These are phyloP conservation scores for Xerus inauris DNA, from an alignment of 2,113 vertebrate genomes.

Conservation along the genomic window DNA sequence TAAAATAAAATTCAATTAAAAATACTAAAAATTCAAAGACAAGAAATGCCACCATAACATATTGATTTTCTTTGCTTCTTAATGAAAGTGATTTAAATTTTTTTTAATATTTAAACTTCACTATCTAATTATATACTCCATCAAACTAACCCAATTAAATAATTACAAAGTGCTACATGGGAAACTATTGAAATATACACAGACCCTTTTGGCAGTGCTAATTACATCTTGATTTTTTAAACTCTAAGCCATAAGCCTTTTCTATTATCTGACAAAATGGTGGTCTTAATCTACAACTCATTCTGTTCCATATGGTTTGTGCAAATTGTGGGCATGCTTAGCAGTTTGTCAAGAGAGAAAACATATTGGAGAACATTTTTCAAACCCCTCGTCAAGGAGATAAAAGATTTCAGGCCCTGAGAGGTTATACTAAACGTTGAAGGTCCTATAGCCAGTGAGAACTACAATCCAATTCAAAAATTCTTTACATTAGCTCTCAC, in stretches of 20 bases:
- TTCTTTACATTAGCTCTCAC: background rate
- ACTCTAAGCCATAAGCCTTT: slow-evolving; percentile 73
- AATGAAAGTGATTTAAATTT: slow-evolving; percentile 67
- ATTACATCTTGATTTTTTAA: slow-evolving; percentile 81
- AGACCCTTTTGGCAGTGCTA: slow-evolving; percentile 75
- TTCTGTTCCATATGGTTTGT: background rate
- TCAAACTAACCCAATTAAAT: slow-evolving; percentile 84
- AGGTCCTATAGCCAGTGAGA: background rate
- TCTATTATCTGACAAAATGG: slow-evolving; percentile 56
- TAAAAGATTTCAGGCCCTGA: slow-evolving; percentile 5
- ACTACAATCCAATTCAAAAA: background rate
- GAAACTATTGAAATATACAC: slow-evolving; percentile 75
- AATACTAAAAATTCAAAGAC: slow-evolving; percentile 73
- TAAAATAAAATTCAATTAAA: slow-evolving; percentile 77
- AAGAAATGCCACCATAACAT: slow-evolving; percentile 66
- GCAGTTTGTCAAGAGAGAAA: background rate
- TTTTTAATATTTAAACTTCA: slow-evolving; percentile 78
- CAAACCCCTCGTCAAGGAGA: background rate
- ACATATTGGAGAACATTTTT: slow-evolving; percentile 1
- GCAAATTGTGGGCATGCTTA: background rate
- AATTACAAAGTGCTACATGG: slow-evolving; percentile 72
- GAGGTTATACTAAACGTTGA: background rate
- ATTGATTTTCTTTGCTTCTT: slow-evolving; percentile 81
- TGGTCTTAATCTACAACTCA: slow-evolving; percentile 34
- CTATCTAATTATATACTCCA: slow-evolving; percentile 83